Base-by-base conservation (phyloP, 2,888 invertebrate species). In the Microctonus hyperodae region DNA sequence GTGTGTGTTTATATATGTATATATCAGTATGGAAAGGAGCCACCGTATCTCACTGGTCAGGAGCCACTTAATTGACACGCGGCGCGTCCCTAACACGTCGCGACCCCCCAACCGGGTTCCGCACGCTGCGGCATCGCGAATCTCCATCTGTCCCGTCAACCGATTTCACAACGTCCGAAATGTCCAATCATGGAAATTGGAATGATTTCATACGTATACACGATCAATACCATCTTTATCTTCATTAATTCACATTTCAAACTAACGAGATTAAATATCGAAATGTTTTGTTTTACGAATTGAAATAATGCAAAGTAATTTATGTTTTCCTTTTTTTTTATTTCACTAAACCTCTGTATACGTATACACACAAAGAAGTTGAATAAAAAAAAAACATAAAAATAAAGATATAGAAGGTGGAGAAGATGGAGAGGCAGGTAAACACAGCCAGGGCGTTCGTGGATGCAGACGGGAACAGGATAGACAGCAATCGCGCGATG, bases 41-140 rank as follows among this genome's bases (percentile, higher is more conserved):
- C 78, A 75, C 80, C 81, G 83, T 83, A 83, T 83, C 83, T 83
- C 81, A 82, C 78, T 76, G 76, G 75, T 78, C 77, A 75, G 77
- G n/a, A 81, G 83, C 78, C 80, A 81, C 83, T 83, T 83, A 83
- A 83, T 83, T 83, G 83, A 83, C 83, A 82, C 83, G 80, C 82
- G 81, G 80, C 82, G 77, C 79, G 78, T 79, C 79, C 78, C 78
- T 83, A 81, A 83, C 82, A 81, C 81, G 81, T 78, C 76, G 80
- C 82, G 83, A 83, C 83, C 83, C 80, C 83, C 83, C 83, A 79
- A 76, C 76, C 73, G 60, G 73, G 71, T 70, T 71, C 70, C 71
- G 67, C 70, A 61, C 69, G 69, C 70, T 68, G 69, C 69, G 65
- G 58, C 73, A 82, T 83, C 82, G 74, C 78, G 78, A 74, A 80